Conservation (phyloP, 2,113 vertebrate species). For the Scophthalmus maximus region DNA sequence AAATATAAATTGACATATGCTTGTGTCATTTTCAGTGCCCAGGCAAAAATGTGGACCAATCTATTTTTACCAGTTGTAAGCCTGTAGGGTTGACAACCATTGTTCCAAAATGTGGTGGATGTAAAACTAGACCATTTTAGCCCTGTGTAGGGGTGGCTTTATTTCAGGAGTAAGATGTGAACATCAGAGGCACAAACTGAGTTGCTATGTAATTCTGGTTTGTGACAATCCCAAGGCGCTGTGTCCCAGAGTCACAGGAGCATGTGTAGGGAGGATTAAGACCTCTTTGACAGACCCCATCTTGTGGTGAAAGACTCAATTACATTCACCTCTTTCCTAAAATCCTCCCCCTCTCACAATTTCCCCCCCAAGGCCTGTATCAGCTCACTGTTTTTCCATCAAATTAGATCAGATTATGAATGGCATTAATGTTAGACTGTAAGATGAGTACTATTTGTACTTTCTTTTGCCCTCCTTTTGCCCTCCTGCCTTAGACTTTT, state of each 20-base stretch:
- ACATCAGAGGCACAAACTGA: slow-evolving; percentile 28
- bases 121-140: slow-evolving; percentile 14
- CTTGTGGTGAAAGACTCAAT: slow-evolving; percentile 77
- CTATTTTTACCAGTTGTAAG: slow-evolving; percentile 17
- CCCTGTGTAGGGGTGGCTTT: background rate
- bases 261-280: slow-evolving; percentile 30
- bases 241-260: slow-evolving; percentile 24
- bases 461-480: background rate
- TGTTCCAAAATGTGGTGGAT: slow-evolving; percentile 23
- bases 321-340: slow-evolving; percentile 42
- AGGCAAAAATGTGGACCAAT: background rate
- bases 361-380: slow-evolving; percentile 5
- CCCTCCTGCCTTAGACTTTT: background rate
- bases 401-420: background rate
- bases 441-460: background rate
- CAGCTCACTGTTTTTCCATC: slow-evolving; percentile 30
- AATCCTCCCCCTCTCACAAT: slow-evolving; percentile 21
- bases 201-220: slow-evolving; percentile 44
- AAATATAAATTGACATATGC: background rate
- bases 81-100: slow-evolving; percentile 1
- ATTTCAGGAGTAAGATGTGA: slow-evolving; percentile 31
- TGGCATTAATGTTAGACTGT: background rate
- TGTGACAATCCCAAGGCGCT: slow-evolving; percentile 32
- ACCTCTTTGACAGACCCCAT: slow-evolving; percentile 65
- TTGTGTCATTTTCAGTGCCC: too few relatives aligned